A percentile compares a stretch with the other conserved stretches of the same genome.
Evolutionary conservation across 2,113 vertebrate species (phyloP).

Genomic region (Alexandromys fortis): DNA sequence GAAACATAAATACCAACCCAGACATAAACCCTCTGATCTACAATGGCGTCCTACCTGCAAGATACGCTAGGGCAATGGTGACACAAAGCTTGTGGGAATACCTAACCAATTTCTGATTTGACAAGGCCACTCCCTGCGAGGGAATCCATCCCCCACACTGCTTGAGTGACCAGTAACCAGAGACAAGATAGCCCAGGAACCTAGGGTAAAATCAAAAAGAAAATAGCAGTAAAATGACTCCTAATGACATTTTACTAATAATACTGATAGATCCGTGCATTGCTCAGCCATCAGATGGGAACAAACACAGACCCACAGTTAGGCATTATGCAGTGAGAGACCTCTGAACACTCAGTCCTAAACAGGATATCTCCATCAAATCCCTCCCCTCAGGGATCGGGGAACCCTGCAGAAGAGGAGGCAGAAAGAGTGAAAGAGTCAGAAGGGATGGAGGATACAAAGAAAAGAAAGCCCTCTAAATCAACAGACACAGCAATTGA

Average conservation of each 20-base stretch:
- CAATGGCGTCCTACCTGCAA: background rate
- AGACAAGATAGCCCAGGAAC: background rate
- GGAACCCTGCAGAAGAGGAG: background rate
- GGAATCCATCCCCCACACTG: background rate
- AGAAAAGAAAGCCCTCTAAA: background rate
- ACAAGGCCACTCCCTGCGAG: background rate
- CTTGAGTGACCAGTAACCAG: background rate
- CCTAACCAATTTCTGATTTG: background rate
- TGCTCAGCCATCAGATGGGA: background rate
- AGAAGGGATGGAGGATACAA: background rate
- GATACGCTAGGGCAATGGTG: background rate
- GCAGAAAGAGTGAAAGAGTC: background rate
- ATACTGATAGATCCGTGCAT: background rate
- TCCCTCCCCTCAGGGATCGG: background rate
- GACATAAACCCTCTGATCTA: background rate
- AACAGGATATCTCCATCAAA: background rate
- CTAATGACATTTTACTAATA: background rate
- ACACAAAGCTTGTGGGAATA: background rate
- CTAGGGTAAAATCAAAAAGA: background rate
- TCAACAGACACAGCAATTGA: background rate
- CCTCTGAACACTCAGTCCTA: background rate
- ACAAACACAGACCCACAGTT: background rate
- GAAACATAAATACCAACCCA: background rate
- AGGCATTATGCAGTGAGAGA: background rate
- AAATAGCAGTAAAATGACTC: background rate